These are phyloP conservation scores for Microchirus variegatus DNA, from an alignment of 2,797 vertebrate genomes.

Conservation along the genomic window DNA sequence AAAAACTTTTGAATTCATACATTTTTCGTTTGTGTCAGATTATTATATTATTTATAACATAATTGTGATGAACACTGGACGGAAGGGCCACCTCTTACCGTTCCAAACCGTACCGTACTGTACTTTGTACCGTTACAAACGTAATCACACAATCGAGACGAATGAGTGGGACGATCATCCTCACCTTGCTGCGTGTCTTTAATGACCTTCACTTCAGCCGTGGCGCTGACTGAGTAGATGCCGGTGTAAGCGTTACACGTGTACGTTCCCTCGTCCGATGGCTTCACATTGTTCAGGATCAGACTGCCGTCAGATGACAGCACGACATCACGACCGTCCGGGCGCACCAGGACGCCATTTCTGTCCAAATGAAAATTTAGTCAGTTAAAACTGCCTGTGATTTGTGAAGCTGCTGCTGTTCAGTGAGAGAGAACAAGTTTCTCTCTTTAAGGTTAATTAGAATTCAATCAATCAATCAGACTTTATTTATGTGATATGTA, in stretches of 20 bases:
- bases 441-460: too few relatives aligned
- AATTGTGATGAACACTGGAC: too few relatives aligned
- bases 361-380: slow-evolving; percentile 61
- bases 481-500: too few relatives aligned
- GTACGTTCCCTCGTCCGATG: slow-evolving; percentile 89
- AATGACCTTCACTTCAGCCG: slow-evolving; percentile 86
- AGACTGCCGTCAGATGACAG: slow-evolving; percentile 87
- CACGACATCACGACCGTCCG: slow-evolving; percentile 82
- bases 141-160: too few relatives aligned
- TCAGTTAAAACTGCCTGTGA: not conserved
- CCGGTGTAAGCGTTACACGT: slow-evolving; percentile 93
- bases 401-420: not conserved
- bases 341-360: slow-evolving; percentile 88
- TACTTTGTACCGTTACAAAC: too few relatives aligned
- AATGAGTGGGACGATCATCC: not conserved
- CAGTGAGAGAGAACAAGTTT: too few relatives aligned
- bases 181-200: slow-evolving; percentile 78
- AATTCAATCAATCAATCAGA: too few relatives aligned
- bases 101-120: too few relatives aligned
- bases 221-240: slow-evolving; percentile 90
- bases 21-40: too few relatives aligned
- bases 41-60: too few relatives aligned
- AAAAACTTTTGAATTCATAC: too few relatives aligned
- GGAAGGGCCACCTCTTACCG: too few relatives aligned
- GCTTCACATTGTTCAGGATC: slow-evolving; percentile 82